phyloP scores from a whole-genome alignment of 2,113 vertebrate genomes.

The Andinoacara biseriatus region DNA sequence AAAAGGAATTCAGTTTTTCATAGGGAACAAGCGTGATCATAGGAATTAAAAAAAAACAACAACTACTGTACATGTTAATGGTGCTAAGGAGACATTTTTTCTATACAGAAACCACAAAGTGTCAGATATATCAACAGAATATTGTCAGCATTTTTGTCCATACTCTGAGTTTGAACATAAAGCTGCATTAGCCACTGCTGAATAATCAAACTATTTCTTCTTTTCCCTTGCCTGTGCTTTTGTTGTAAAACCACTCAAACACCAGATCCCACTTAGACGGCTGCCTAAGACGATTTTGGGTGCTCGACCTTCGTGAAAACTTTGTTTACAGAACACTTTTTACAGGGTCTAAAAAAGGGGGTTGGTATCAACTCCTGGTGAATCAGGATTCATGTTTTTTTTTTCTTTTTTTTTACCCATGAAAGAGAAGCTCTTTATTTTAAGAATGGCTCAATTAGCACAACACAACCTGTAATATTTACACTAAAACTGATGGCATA shows the following conservation, averaged over 20 bases:
- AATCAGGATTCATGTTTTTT: slow-evolving; percentile 37
- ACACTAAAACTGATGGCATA: slow-evolving; percentile 55
- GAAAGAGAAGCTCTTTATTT: slow-evolving; percentile 48
- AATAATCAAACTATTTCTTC: slow-evolving; percentile 20
- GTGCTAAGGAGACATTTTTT: slow-evolving; percentile 72
- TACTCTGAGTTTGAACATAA: slow-evolving; percentile 38
- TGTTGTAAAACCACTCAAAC: slow-evolving; percentile 62
- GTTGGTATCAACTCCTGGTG: slow-evolving; percentile 39
- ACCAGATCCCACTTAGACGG: slow-evolving; percentile 37
- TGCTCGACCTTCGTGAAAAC: slow-evolving; percentile 48
- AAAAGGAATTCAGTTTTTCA: slow-evolving; percentile 55
- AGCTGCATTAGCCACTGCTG: slow-evolving; percentile 30
- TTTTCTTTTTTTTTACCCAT: slow-evolving; percentile 23
- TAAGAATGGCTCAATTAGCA: slow-evolving; percentile 22
- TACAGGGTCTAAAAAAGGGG: slow-evolving; percentile 55
- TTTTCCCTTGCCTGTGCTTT: slow-evolving; percentile 34
- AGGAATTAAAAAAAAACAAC: slow-evolving; percentile 49
- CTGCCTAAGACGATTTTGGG: slow-evolving; percentile 44
- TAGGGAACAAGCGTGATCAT: slow-evolving; percentile 54
- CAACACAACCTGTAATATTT: slow-evolving; percentile 36
- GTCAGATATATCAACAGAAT: slow-evolving; percentile 38
- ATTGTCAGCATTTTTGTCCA: slow-evolving; percentile 25
- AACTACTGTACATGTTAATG: slow-evolving; percentile 71
- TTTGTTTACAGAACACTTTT: slow-evolving; percentile 64
- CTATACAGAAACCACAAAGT: slow-evolving; percentile 44